phyloP scores from a whole-genome alignment of 2,888 invertebrate species.

The Caenorhabditis parvicauda region DNA sequence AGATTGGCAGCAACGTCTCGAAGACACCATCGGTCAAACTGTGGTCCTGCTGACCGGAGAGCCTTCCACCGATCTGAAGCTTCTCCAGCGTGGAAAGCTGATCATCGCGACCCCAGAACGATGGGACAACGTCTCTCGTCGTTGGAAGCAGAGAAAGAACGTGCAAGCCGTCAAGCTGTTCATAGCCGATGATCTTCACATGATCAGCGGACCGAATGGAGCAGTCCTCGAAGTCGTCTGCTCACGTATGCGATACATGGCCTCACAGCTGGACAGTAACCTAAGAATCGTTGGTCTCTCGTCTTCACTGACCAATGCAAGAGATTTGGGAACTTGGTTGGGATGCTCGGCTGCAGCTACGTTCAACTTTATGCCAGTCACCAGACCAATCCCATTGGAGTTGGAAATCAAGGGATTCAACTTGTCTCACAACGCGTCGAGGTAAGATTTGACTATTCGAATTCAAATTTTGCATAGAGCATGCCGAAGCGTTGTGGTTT shows the following conservation, averaged over 20 bases:
- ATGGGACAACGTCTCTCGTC: slow-evolving; percentile 94
- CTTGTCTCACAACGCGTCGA: slow-evolving; percentile 89
- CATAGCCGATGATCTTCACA: slow-evolving; percentile 91
- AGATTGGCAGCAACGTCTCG: slow-evolving; percentile 83
- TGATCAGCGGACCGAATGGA: slow-evolving; percentile 68
- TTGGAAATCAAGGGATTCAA: slow-evolving; percentile 93
- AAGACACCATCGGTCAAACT: slow-evolving; percentile 73
- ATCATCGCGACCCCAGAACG: slow-evolving; percentile 77
- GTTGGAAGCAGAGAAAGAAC: slow-evolving; percentile 98
- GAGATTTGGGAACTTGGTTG: slow-evolving; percentile 55
- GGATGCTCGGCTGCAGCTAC: slow-evolving; percentile 85
- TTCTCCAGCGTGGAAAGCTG: slow-evolving; percentile 76
- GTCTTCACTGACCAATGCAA: slow-evolving; percentile 88
- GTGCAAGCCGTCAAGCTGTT: slow-evolving; percentile 94
- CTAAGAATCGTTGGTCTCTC: slow-evolving; percentile 81
- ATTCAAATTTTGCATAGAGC: no score
- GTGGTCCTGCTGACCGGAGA: slow-evolving; percentile 89
- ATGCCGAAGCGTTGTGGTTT: no score
- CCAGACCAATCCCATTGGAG: slow-evolving; percentile 89
- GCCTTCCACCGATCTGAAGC: slow-evolving; percentile 91
- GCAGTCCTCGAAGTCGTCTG: slow-evolving; percentile 87
- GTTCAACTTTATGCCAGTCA: slow-evolving; percentile 98
- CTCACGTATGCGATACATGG: slow-evolving; percentile 86
- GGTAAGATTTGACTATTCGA: no score
- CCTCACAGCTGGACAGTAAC: slow-evolving; percentile 75